phyloP scores from a whole-genome alignment of 2,888 invertebrate genomes.

The Deladenus siricidicola region DNA sequence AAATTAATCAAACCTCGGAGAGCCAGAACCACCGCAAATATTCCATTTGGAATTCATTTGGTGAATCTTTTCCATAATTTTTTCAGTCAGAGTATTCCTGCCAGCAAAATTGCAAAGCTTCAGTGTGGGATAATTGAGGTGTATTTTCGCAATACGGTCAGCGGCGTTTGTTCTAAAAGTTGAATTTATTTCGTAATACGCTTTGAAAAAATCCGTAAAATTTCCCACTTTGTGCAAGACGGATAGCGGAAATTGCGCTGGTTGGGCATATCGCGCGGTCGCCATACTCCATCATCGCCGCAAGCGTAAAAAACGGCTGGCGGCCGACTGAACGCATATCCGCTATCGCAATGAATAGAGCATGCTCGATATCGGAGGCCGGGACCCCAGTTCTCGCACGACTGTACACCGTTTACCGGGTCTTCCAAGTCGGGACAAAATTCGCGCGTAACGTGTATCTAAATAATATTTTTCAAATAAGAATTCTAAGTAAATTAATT shows the following conservation, averaged over 20 bases:
- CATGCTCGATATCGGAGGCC: conserved; percentile 71
- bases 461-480: background rate
- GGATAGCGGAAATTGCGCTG: conserved; percentile 46
- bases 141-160: conserved; percentile 85
- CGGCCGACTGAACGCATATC: conserved; percentile 69
- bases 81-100: conserved; percentile 59
- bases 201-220: conserved; percentile 11
- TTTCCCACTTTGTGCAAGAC: conserved; percentile 52
- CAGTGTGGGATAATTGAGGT: conserved; percentile 90
- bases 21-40: conserved; percentile 72
- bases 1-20: conserved; percentile 56
- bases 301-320: conserved; percentile 96
- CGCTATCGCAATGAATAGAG: conserved; percentile 61
- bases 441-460: conserved; percentile 63
- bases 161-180: conserved; percentile 73
- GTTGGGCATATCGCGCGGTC: conserved; percentile 60
- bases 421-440: conserved; percentile 81
- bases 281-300: conserved; percentile 95
- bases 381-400: conserved; percentile 90
- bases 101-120: conserved; percentile 90
- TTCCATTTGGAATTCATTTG: conserved; percentile 88
- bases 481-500: background rate
- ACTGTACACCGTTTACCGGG: conserved; percentile 81
- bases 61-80: conserved; percentile 78
- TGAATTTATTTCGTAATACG: background rate